Percentiles rank a stretch among this genome's conserved stretches.
These are phyloP conservation scores for Aphelocoma californica DNA, from an alignment of 2,797 vertebrate genomes.

Conservation along the genomic window DNA sequence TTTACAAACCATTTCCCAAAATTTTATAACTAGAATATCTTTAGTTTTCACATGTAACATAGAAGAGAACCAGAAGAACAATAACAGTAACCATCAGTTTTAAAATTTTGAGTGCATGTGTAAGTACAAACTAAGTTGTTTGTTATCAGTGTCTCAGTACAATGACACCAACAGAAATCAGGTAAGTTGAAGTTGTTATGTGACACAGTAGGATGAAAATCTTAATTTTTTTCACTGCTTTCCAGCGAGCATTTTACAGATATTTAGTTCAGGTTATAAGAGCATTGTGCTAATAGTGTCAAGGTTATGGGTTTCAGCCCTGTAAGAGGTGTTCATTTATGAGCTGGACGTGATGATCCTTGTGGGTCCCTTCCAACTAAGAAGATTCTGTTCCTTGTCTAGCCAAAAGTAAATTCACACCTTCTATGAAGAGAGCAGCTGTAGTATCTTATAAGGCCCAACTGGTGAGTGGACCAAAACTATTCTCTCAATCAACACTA, in stretches of 20 bases:
- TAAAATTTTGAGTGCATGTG: neutral
- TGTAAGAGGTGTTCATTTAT: neutral
- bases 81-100: neutral
- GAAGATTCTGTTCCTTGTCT: neutral
- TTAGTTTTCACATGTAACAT: neutral
- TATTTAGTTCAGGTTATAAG: neutral
- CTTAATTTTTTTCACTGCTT: neutral
- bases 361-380: neutral
- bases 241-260: neutral
- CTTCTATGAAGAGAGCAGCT: neutral
- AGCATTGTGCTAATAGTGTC: neutral
- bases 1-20: neutral
- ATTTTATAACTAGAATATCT: neutral
- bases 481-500: neutral
- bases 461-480: neutral
- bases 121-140: neutral
- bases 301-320: neutral
- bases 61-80: neutral
- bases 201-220: neutral
- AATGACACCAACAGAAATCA: neutral
- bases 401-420: neutral
- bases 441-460: neutral
- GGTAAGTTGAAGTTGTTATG: neutral
- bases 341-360: accelerated
- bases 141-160: neutral